Base-by-base conservation (phyloP, 2,888 invertebrate species). In the Drosophila percnosoma region DNA sequence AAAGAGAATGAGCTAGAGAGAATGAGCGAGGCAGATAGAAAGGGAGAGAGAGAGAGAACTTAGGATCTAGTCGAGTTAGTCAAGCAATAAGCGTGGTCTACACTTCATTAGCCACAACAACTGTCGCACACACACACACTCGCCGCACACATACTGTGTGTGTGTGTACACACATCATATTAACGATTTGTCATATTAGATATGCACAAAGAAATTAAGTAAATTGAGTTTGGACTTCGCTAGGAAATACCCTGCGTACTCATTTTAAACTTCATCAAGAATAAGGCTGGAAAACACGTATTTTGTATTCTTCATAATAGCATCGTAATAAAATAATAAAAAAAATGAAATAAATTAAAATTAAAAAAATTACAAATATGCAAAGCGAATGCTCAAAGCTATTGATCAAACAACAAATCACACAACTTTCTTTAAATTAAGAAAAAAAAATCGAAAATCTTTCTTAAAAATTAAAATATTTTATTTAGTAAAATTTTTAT, bases 21-120 rank as follows among this genome's bases (percentile, higher is more conserved):
- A 38, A 5, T 5, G 7, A 3, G 7, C 7, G 31, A 31, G 8
- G 29, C 2, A 31, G 8, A 31, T 31, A 21, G 24, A 36, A 4
- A 11, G 24, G 13, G n/a, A 10, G 10, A 18, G 15, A 33, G 29
- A 8, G 36, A 31, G 38, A 29, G 27, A 33, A 6, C 3, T 15
- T 34, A 24, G 53, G 54, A 34, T 63, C 33, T 42, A 54, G 54
- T 34, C 55, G 62, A 74, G 52, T 77, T 75, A 80, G 63, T 80
- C 71, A 77, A 77, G 79, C 81, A 71, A 67, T 78, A 74, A 68
- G 71, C 75, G 78, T 65, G 68, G 74, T n/a, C 73, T 51, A 81
- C 81, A 80, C 81, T 80, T 80, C 79, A 80, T 80, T 80, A 80
- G 73, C 62, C 76, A 73, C 72, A 79, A 45, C 75, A 75, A 78